A percentile compares a stretch with the other conserved stretches of the same genome.
phyloP scores from a whole-genome alignment of 2,797 vertebrate genomes.

The Xiphophorus birchmanni region DNA sequence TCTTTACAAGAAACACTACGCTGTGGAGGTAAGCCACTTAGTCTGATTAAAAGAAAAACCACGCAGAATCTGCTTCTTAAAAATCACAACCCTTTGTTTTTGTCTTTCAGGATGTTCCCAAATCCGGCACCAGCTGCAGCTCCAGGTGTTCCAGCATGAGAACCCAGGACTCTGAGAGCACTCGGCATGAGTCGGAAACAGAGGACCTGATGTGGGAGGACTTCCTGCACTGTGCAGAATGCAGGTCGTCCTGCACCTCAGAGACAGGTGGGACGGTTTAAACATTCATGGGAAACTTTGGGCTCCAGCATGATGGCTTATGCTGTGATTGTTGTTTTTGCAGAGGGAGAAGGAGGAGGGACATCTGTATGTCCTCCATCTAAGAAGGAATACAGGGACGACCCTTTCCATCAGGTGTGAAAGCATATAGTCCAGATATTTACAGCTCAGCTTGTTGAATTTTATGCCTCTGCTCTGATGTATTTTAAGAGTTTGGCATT shows the following conservation, averaged over 20 bases:
- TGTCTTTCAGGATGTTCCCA: conserved; percentile 85
- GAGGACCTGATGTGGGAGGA: conserved; percentile 98
- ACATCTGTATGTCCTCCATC: conserved; percentile 84
- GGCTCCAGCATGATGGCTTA: neutral
- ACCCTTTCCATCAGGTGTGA: conserved; percentile 95
- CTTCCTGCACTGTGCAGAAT: conserved; percentile 95
- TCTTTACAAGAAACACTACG: conserved; percentile 93
- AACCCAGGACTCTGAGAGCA: conserved; percentile 92
- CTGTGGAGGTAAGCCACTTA: conserved; percentile 82
- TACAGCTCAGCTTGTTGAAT: neutral
- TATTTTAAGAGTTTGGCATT: neutral
- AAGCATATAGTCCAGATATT: neutral
- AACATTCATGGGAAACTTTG: neutral
- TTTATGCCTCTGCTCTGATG: neutral
- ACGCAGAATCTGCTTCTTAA: neutral
- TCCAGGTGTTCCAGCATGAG: conserved; percentile 95
- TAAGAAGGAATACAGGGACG: conserved; percentile 93
- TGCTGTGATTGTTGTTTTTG: neutral
- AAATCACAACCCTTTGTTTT: neutral
- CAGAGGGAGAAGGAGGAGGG: conserved; percentile 89
- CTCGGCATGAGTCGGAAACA: conserved; percentile 94
- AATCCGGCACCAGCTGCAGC: conserved; percentile 95
- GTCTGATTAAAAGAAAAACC: neutral
- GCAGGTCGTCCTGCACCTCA: conserved; percentile 92
- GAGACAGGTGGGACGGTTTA: conserved; percentile 81